Percentiles rank a stretch among this genome's conserved stretches.
phyloP scores from a whole-genome alignment of 2,797 vertebrate genomes.

The Merluccius polli region DNA sequence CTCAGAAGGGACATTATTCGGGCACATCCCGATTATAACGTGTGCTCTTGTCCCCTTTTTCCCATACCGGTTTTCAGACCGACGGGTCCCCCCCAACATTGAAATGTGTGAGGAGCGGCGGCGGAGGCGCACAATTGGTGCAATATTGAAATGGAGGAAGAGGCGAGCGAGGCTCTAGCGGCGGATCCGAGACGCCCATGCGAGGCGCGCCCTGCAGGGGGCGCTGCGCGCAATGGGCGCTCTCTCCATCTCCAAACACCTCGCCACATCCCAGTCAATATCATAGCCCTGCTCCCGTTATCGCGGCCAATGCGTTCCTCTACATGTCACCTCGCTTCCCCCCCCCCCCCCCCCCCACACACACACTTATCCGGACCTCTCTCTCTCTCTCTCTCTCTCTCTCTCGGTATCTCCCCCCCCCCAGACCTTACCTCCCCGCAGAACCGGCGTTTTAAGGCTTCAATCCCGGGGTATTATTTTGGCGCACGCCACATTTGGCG shows the following conservation, averaged over 20 bases:
- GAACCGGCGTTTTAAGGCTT: not conserved
- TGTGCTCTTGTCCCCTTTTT: not conserved
- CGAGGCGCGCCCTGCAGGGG: not conserved
- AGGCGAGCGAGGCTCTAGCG: not conserved
- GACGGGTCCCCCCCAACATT: not conserved
- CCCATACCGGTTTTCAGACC: not conserved
- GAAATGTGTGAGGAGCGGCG: not conserved
- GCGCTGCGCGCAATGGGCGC: not conserved
- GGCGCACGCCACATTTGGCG: not conserved
- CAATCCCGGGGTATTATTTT: not conserved
- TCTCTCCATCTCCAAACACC: not conserved
- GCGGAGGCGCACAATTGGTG: not conserved
- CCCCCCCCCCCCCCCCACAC: too few relatives aligned
- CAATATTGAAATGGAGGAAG: constrained; percentile 2
- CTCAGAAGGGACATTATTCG: not conserved
- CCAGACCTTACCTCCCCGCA: not conserved
- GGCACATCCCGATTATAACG: not conserved
- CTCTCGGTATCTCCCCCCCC: not conserved
- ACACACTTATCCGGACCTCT: not conserved
- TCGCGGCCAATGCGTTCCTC: not conserved
- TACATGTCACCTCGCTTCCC: not conserved
- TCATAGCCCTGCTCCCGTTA: not conserved
- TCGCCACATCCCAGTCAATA: not conserved
- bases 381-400: too few relatives aligned
- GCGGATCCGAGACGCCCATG: not conserved